Percentiles rank a stretch among this genome's conserved stretches.
phyloP scores from a whole-genome alignment of 2,888 invertebrate genomes.

The Eupsilia transversa region DNA sequence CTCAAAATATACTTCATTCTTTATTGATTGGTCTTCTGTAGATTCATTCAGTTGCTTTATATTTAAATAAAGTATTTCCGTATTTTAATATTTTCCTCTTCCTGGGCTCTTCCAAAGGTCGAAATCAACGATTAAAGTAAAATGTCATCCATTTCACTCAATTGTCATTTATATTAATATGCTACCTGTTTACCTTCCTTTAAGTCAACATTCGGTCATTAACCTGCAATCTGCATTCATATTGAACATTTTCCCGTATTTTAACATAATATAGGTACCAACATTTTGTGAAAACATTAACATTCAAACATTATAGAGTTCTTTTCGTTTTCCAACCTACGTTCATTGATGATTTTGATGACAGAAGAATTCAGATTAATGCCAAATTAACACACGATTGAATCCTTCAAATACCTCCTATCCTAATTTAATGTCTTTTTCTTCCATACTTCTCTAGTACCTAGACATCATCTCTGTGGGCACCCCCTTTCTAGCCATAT shows the following conservation, averaged over 20 bases:
- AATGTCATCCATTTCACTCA: conserved; percentile 44
- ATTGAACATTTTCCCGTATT: conserved; percentile 31
- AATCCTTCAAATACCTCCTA: neutral
- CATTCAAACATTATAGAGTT: no score
- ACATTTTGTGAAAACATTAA: no score
- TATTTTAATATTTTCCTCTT: conserved; percentile 32
- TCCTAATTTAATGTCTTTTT: neutral
- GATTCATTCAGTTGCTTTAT: neutral
- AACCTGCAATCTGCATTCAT: conserved; percentile 28
- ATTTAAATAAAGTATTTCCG: conserved; percentile 28
- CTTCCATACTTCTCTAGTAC: neutral
- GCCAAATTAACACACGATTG: neutral
- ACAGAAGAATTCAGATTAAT: neutral
- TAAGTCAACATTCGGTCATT: conserved; percentile 17
- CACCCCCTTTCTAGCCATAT: neutral
- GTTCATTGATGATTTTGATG: neutral
- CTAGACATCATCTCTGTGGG: neutral
- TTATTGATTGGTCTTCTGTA: neutral
- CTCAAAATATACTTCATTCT: neutral
- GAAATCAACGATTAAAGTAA: conserved; percentile 32
- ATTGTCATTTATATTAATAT: neutral
- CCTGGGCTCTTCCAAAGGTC: conserved; percentile 45
- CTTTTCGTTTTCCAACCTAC: neutral
- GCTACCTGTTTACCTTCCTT: conserved; percentile 37
- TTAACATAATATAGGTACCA: neutral